Conservation (phyloP, 2,797 vertebrate species). For the Microtus obscurus region DNA sequence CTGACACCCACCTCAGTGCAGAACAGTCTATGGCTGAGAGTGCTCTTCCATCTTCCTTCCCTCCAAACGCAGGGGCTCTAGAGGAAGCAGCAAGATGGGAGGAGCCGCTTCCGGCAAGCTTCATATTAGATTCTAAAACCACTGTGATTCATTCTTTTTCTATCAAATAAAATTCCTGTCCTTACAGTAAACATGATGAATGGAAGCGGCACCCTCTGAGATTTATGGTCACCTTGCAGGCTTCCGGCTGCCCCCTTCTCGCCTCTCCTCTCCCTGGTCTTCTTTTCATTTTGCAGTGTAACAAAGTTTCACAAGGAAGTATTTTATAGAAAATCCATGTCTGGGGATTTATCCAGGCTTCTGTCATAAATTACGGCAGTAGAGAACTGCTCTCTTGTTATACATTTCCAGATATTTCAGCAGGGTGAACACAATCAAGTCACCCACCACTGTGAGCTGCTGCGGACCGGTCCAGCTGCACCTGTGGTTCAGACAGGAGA, state of each 20-base stretch:
- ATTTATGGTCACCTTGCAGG: conserved; percentile 57
- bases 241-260: background rate
- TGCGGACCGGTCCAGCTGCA: background rate
- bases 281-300: conserved; percentile 68
- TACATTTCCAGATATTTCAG: conserved; percentile 63
- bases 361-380: conserved; percentile 75
- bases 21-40: background rate
- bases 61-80: background rate
- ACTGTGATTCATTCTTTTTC: conserved; percentile 72
- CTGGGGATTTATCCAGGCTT: conserved; percentile 71
- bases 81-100: conserved; percentile 76
- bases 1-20: background rate
- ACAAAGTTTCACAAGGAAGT: conserved; percentile 74
- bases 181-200: conserved; percentile 80
- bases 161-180: conserved; percentile 74
- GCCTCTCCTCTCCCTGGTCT: background rate
- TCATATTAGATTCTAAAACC: conserved; percentile 70
- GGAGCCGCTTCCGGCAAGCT: conserved; percentile 59
- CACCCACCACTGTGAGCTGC: background rate
- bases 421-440: conserved; percentile 16
- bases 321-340: conserved; percentile 80
- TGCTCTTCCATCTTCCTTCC: background rate
- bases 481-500: background rate
- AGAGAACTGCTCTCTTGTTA: conserved; percentile 52
- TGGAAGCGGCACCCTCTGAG: background rate